Conservation (phyloP, 2,888 invertebrate genomes). For the Hoplodrina ambigua region DNA sequence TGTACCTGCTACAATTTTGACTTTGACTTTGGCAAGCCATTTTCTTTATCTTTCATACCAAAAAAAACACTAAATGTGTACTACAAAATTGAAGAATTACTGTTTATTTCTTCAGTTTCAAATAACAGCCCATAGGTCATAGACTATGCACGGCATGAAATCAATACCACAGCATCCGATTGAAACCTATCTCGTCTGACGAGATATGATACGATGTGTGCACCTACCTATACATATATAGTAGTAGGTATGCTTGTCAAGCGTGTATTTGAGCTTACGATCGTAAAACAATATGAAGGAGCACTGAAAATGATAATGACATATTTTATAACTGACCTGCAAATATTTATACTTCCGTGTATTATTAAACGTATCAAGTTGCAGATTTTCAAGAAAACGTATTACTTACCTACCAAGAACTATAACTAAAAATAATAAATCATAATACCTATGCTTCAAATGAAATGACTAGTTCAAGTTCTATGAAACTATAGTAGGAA, state of each 20-base stretch:
- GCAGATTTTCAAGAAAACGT: constrained; percentile 5
- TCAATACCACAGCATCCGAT: constrained; percentile 47
- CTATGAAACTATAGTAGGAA: constrained; percentile 30
- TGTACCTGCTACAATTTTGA: too few relatives aligned
- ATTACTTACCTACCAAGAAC: not conserved
- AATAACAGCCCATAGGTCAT: constrained; percentile 16
- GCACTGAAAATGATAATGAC: constrained; percentile 24
- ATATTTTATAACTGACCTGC: constrained; percentile 5
- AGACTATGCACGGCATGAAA: constrained; percentile 38
- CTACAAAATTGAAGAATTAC: not conserved
- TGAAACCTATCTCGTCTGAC: constrained; percentile 49
- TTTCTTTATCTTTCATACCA: constrained; percentile 1
- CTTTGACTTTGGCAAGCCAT: not conserved
- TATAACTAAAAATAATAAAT: constrained; percentile 6
- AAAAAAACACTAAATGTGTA: too few relatives aligned
- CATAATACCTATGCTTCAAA: constrained; percentile 7
- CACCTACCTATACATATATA: not conserved
- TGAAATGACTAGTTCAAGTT: constrained; percentile 37
- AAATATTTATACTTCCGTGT: constrained; percentile 28
- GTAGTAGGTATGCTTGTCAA: constrained; percentile 7
- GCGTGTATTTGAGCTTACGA: not conserved
- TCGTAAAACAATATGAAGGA: not conserved
- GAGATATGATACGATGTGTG: constrained; percentile 32
- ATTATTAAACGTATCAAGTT: not conserved
- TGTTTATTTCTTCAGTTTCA: not conserved